phyloP scores from a whole-genome alignment of 2,797 vertebrate species.

The Morelia viridis region DNA sequence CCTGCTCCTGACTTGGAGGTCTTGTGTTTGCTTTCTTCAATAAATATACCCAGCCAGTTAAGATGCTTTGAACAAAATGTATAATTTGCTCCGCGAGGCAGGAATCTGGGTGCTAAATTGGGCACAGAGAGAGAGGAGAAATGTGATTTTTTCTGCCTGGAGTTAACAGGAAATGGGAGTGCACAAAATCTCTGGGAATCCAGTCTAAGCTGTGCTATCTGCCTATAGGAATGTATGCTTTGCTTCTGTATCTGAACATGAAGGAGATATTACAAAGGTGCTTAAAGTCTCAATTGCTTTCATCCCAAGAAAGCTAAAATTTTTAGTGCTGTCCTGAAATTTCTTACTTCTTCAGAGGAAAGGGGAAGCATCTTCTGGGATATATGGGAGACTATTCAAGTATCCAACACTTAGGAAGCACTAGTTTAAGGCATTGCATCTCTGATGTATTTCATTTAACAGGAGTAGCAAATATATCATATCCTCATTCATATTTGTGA shows the following conservation, averaged over 20 bases:
- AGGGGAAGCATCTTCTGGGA: background rate
- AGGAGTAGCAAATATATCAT: background rate
- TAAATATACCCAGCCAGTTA: background rate
- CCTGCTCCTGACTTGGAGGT: background rate
- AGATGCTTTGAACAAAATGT: background rate
- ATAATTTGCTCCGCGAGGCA: background rate
- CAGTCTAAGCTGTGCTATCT: background rate
- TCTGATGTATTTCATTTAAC: background rate
- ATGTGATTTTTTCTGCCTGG: background rate
- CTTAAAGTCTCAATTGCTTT: background rate
- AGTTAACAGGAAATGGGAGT: background rate
- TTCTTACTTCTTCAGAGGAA: background rate
- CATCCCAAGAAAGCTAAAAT: background rate
- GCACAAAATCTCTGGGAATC: background rate
- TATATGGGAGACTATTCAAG: background rate
- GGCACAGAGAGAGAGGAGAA: background rate
- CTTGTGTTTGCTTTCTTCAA: background rate
- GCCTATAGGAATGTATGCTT: background rate
- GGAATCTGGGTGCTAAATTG: background rate
- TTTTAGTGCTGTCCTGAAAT: background rate
- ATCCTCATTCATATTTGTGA: background rate
- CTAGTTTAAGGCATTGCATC: background rate
- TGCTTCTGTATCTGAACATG: background rate
- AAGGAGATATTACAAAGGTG: background rate
- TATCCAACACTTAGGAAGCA: slow-evolving; percentile 1